These are phyloP conservation scores for Sciurus vulgaris DNA, from an alignment of 2,797 vertebrate genomes.

Conservation along the genomic window DNA sequence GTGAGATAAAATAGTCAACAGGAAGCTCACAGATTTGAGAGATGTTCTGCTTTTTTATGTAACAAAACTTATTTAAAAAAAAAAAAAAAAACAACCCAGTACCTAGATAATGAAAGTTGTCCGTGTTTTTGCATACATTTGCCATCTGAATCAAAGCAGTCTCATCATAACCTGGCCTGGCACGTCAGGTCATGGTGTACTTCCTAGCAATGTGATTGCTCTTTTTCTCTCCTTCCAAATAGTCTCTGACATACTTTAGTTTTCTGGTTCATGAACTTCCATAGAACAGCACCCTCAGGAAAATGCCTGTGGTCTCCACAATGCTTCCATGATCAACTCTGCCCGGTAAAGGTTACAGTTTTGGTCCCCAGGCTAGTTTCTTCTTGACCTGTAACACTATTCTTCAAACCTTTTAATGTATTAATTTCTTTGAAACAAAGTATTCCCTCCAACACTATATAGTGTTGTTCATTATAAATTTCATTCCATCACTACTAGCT, in stretches of 20 bases:
- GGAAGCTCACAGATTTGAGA: background rate
- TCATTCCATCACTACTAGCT: background rate
- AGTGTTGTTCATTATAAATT: background rate
- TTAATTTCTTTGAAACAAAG: conserved; percentile 40
- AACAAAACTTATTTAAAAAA: background rate
- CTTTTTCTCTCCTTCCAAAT: background rate
- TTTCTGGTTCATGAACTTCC: background rate
- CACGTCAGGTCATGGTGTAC: background rate
- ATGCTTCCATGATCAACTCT: background rate
- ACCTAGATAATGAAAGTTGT: background rate
- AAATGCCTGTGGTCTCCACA: background rate
- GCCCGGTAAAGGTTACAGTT: background rate
- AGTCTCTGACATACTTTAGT: background rate
- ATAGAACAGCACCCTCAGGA: background rate
- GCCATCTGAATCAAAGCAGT: background rate
- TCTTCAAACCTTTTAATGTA: background rate
- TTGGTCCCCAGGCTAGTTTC: background rate
- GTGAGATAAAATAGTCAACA: background rate
- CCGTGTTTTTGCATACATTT: background rate
- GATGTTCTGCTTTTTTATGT: background rate
- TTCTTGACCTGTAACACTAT: background rate
- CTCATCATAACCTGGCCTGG: background rate
- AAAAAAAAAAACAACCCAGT: too few species aligned
- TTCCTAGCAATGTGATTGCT: background rate
- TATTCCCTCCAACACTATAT: background rate